Conservation (phyloP, 1,140 invertebrate species). For the Pseudobourletiella spinata region DNA sequence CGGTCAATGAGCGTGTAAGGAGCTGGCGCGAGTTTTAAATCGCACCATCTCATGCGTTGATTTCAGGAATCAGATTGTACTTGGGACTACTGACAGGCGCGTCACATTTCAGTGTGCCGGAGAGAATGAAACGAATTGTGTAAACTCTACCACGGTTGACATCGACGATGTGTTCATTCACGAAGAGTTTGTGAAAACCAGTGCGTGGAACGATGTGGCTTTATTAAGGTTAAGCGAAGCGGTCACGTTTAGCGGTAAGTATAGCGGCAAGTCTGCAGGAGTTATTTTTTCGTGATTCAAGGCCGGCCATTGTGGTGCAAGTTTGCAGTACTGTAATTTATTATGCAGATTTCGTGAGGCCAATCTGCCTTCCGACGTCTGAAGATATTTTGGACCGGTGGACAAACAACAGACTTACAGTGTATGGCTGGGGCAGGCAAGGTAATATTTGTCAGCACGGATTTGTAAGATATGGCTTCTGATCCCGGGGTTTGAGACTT, state of each 20-base stretch:
- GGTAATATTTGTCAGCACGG: too few relatives aligned
- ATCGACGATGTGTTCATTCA: conserved; percentile 17
- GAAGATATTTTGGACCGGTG: neutral
- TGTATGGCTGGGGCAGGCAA: conserved; percentile 17
- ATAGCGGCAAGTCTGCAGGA: too few relatives aligned
- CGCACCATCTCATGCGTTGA: too few relatives aligned
- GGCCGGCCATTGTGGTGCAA: too few relatives aligned
- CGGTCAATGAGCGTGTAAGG: too few relatives aligned
- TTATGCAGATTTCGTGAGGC: conserved; percentile 2
- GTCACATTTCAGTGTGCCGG: neutral
- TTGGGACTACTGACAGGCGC: conserved; percentile 12
- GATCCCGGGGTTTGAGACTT: too few relatives aligned
- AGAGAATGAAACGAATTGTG: conserved; percentile 15
- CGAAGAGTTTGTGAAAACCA: conserved; percentile 5
- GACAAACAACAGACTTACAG: conserved; percentile 6
- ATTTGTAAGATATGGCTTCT: neutral
- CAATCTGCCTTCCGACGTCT: conserved; percentile 8
- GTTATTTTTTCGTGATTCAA: too few relatives aligned
- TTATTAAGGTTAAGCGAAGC: neutral
- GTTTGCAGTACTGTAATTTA: too few relatives aligned
- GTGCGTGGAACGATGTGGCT: conserved; percentile 10
- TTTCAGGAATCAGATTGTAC: conserved; percentile 13
- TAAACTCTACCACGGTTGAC: conserved; percentile 2
- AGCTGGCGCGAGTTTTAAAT: too few relatives aligned
- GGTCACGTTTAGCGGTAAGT: conserved; percentile 13